Evolutionary conservation across 2,113 vertebrate species (phyloP), one percentile per base, ranked within the genome.

Genomic region (Hypomesus transpacificus): DNA sequence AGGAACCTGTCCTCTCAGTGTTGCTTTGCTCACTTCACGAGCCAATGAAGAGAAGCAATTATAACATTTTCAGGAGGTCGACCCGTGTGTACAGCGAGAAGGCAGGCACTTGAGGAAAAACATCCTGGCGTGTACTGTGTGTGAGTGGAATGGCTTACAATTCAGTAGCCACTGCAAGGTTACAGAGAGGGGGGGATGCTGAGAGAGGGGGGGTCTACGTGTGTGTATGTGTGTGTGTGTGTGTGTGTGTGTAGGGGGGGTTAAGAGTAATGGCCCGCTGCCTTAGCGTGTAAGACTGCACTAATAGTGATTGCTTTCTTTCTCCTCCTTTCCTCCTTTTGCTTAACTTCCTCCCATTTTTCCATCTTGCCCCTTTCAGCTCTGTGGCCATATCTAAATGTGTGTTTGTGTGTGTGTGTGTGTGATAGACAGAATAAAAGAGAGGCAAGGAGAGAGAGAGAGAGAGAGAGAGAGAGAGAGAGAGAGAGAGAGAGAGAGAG

Each of bases 271-370:
- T 76, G 80, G 74, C 75, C 74, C 71, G n/a, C 64, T 56, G 82
- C 83, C 77, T 66, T 70, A 65, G 65, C 62, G 73, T 82, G 80
- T 80, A 64, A 77, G 76, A 31, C 57, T 73, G 71, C 73, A 82
- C 78, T 84, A 70, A 79, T 80, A 76, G 77, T 82, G 84, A 86
- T 86, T 87, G 87, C 83, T 80, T 84, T 78, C 73, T 76, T 79
- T 66, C 68, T 70, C 67, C 78, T 46, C 71, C n/a, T 75, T 79
- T 79, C 76, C 69, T 56, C 66, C 39, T 63, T 61, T 31, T 13
- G 18, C 20, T 50, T 16, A 39, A 21, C 8, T 63, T 62, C 28
- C 24, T 31, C 51, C 24, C 58, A 18, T 52, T 53, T 58, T 3
- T 68, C 14, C 20, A 11, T 46, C n/a, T 59, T 18, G 28, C 20